phyloP scores from a whole-genome alignment of 2,797 vertebrate genomes.

The Hafferia zeledoni region DNA sequence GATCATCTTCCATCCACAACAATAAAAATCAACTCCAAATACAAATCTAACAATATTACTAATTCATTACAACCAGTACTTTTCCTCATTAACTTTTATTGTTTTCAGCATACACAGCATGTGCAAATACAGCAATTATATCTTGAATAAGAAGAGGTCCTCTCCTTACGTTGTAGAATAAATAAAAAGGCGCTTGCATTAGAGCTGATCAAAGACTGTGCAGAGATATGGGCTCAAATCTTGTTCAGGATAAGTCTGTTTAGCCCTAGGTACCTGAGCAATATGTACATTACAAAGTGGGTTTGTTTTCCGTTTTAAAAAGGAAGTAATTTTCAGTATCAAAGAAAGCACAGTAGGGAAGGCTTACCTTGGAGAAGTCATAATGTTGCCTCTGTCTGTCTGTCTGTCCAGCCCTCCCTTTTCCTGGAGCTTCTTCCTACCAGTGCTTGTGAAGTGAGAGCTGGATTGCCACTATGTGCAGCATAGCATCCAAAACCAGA shows the following conservation, averaged over 20 bases:
- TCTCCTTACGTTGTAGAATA: conserved; percentile 30
- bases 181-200: conserved; percentile 45
- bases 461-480: not conserved
- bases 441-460: not conserved
- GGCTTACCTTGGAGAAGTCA: not conserved
- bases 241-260: conserved; percentile 43
- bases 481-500: not conserved
- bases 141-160: conserved; percentile 46
- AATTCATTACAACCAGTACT: conserved; percentile 71
- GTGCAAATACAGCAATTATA: conserved; percentile 70
- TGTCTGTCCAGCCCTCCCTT: not conserved
- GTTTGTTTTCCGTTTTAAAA: not conserved
- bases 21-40: conserved; percentile 68
- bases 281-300: not conserved
- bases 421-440: not conserved
- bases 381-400: not conserved
- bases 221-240: not conserved
- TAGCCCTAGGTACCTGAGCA: not conserved
- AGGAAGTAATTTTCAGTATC: not conserved
- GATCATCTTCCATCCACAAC: conserved; percentile 59
- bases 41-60: conserved; percentile 73
- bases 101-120: conserved; percentile 62
- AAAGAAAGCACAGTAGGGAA: not conserved
- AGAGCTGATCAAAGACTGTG: not conserved
- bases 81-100: conserved; percentile 78